Evolutionary conservation across 2,113 vertebrate species (phyloP).

Genomic region (Phyllostomus hastatus): DNA sequence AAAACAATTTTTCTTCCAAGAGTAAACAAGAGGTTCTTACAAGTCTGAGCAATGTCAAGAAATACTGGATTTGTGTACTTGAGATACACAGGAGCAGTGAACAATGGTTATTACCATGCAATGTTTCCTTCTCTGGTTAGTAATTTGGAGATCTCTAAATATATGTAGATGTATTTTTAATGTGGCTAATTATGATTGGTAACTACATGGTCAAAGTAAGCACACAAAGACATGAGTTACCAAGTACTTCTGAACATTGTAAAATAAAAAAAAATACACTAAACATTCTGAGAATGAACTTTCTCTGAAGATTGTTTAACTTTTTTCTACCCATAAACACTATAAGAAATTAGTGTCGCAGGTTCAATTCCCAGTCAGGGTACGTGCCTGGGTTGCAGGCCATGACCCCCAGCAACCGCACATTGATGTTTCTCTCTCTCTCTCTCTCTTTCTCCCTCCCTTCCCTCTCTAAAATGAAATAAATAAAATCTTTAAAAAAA

Average conservation of each 20-base stretch:
- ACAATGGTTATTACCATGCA: rapidly evolving
- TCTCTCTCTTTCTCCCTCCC: no score
- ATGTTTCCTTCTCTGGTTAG: not conserved
- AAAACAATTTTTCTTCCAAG: no score
- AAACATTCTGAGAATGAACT: not conserved
- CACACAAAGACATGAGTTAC: not conserved
- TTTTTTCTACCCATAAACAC: not conserved
- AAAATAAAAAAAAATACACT: not conserved
- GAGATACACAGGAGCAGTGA: not conserved
- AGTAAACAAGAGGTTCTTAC: not conserved
- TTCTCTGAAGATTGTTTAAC: not conserved
- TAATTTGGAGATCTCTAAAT: not conserved
- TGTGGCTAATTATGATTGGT: not conserved
- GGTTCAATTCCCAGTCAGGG: no score
- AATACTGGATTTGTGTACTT: not conserved
- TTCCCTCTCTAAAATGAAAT: no score
- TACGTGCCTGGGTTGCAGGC: no score
- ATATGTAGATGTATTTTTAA: not conserved
- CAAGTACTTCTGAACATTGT: not conserved
- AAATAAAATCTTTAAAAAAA: not conserved
- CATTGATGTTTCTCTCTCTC: no score
- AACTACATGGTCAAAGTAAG: not conserved
- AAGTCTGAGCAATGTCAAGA: not conserved
- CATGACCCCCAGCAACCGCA: no score
- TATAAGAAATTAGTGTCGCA: not conserved